Base-by-base conservation (phyloP, 37 sponge, comb jelly and placozoan genomes). In the Oscarella lobularis region DNA sequence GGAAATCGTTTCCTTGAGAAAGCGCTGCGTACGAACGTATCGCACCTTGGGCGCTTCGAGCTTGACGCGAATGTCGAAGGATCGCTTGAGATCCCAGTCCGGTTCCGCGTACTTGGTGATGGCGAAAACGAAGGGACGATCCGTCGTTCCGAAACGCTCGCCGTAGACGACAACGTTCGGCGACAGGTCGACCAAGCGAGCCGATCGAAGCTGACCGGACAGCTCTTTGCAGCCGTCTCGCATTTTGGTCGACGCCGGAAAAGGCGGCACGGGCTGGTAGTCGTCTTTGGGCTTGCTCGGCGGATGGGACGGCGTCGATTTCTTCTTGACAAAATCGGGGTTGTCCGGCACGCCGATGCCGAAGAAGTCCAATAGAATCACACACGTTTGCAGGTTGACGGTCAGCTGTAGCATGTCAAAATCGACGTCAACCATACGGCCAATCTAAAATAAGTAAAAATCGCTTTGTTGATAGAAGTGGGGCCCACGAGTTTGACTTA, bases 1-100 rank as follows among this genome's bases (percentile, higher is more conserved):
- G 9, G 99, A 89, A 4, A 98, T 66, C 9, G 81, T 77, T 77
- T 98, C 99, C 77, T 86, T 89, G 69, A 91, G 87, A 78, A 94
- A 98, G 66, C 95, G 73, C 82, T 92, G 89, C 34, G 99, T 98
- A 78, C 94, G 99, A n/a, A 98, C 87, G 74, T 98, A 98, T 34
- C 95, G 76, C 2, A 98, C 87, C 0, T 95, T 83, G 0, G 87
- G 41, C 85, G 94, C 73, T n/a, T 38, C 39, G 37, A 94, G 81
- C 6, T 78, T 40, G 20, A 75, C 86, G n/a, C 78, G 82, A 67
- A 90, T 78, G 69, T 98, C 99, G 78, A 67, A 98, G 2, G 75
- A 74, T 65, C 95, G 79, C 37, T 76, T 79, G 67, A 91, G 40
- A 4, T 74, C 35, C 14, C 80, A 82, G 73, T 98, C 99, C 1